Evolutionary conservation across 1,140 invertebrate genomes (phyloP), one percentile per base, ranked within the genome.

Genomic region (Drosophila nigromelanica): DNA sequence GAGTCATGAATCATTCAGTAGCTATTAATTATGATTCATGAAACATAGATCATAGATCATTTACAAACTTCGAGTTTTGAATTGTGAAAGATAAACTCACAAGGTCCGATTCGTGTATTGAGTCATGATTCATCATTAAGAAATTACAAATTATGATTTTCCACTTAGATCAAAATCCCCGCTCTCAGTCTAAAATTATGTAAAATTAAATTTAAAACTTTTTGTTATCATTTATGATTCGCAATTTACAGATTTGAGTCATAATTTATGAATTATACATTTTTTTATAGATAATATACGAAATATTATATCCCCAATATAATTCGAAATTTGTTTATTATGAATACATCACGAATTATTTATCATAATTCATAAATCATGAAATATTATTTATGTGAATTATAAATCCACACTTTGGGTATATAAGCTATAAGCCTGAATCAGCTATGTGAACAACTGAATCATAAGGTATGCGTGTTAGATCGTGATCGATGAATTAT

Each of bases 1-100:
- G 48, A 30, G 24, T 7, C 12, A 51, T 52, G 33, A 52, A 52
- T 18, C 27, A 21, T 54, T 12, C n/a, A n/a, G n/a, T n/a, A n/a
- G n/a, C n/a, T n/a, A n/a, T n/a, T n/a, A 18, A 6, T 24, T n/a
- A 27, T 47, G 12, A 27, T 24, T 27, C 12, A 39, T 39, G 3
- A n/a, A n/a, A 5, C 37, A 39, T 2, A 7, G 5, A 33, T 33
- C 15, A 21, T 47, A 47, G 1, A 21, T 11, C 8, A 21, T 47
- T 21, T 24, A 47, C 73, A 76, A n/a, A 3, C 12, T 33, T 7
- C 7, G 30, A 33, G 30, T 33, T 33, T 7, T 39, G 0, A n/a
- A 5, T n/a, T 39, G 3, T 4, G 21, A 24, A 24, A 4, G 21
- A 24, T 24, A 2, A 24, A 24, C 21, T 24, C 3, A 24, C 21